Base-by-base conservation (phyloP, 2,797 vertebrate species). In the Pantherophis alleghaniensis region DNA sequence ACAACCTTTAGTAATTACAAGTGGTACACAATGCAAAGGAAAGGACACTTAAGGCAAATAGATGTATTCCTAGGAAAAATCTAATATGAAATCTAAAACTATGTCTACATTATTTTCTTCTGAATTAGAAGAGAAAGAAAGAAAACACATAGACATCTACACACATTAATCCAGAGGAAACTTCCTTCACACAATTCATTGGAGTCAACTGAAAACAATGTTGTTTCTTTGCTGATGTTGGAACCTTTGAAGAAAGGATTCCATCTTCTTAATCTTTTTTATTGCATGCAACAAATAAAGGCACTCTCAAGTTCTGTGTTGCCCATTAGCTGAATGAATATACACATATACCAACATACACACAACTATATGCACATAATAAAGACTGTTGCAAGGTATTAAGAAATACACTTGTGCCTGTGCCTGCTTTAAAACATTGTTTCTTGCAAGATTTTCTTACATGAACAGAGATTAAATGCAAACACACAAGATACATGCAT, bases 261-360 rank as follows among this genome's bases (percentile, higher is more conserved):
- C 92, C 89, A 90, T 92, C 57, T 94, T 91, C 87, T 60, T 89
- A 86, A 79, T 87, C 93, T 28, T 16, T 66, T 66, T 83, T 83
- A 83, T 24, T 47, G 11, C 20, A 9, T n/a, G 86, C 20, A 0
- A 94, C 59, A 96, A 96, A 93, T 94, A 94, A 97, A 97, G 97
- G 96, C 97, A 96, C 66, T 95, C 97, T 97, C 97, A 97, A 97
- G 93, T 92, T 95, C 92, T 24, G 2, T 95, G 95, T 32, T 94
- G 95, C 91, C 95, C 2, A 14, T 94, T 93, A 95, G 93, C 96
- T 96, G 96, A 97, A 97, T 47, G 7, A 14, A 89, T 26, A 42
- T 20, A 69, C 28, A 4, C 47, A 2, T 42, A 10, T 61, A n/a
- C 88, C 63, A 47, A 63, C 0, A 18, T 47, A 51, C 60, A 63